Evolutionary conservation across 2,113 vertebrate genomes (phyloP).

Genomic region (Polypterus senegalus): DNA sequence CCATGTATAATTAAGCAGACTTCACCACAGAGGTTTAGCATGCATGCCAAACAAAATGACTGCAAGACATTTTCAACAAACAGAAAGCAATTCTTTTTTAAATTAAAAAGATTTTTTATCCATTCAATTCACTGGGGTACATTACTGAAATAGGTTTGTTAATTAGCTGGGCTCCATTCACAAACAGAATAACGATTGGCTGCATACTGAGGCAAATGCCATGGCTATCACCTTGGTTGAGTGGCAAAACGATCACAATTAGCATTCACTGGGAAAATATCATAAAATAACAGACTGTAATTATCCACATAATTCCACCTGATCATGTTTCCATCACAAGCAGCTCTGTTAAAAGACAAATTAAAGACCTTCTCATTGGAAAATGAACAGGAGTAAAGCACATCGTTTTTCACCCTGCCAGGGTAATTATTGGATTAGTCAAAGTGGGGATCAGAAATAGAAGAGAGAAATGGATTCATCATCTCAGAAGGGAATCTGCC

Average conservation of each 20-base stretch:
- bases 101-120: conserved; percentile 44
- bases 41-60: too few species aligned
- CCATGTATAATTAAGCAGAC: too few species aligned
- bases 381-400: conserved; percentile 57
- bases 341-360: conserved; percentile 31
- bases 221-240: conserved; percentile 42
- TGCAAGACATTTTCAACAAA: too few species aligned
- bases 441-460: conserved; percentile 36
- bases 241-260: conserved; percentile 51
- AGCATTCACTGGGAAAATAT: conserved; percentile 31
- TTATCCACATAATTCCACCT: conserved; percentile 52
- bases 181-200: conserved; percentile 27
- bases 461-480: too few species aligned
- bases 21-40: too few species aligned
- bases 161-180: conserved; percentile 27
- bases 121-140: conserved; percentile 20
- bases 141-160: conserved; percentile 28
- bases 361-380: conserved; percentile 33
- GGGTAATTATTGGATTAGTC: conserved; percentile 53
- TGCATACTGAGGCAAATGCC: conserved; percentile 30
- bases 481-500: too few species aligned
- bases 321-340: conserved; percentile 32
- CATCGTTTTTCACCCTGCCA: conserved; percentile 45
- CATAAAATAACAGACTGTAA: conserved; percentile 54
- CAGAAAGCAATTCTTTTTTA: conserved; percentile 13